phyloP scores from a whole-genome alignment of 2,888 invertebrate species.

The Lomographa bimaculata region DNA sequence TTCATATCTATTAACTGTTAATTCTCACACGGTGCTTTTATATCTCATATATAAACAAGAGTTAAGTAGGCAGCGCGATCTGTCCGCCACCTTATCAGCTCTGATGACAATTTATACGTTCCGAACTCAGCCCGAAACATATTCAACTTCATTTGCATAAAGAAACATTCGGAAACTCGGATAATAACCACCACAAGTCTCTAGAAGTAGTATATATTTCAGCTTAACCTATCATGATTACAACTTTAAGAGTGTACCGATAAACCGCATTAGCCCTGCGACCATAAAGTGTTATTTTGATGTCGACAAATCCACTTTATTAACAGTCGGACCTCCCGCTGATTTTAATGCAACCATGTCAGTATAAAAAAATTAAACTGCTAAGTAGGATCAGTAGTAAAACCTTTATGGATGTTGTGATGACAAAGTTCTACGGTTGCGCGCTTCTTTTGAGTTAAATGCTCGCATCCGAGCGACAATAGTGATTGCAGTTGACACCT shows the following conservation, averaged over 20 bases:
- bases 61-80: constrained; percentile 28
- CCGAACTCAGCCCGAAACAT: constrained; percentile 19
- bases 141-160: constrained; percentile 28
- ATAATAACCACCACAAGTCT: constrained; percentile 40
- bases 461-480: constrained; percentile 71
- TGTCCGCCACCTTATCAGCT: constrained; percentile 24
- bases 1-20: constrained; percentile 21
- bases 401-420: constrained; percentile 57
- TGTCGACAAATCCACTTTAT: constrained; percentile 81
- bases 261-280: constrained; percentile 69
- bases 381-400: constrained; percentile 46
- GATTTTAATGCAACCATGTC: constrained; percentile 65
- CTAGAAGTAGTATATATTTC: constrained; percentile 39
- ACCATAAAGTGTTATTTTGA: constrained; percentile 77
- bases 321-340: constrained; percentile 74
- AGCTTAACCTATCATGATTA: constrained; percentile 48
- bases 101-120: constrained; percentile 28
- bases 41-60: constrained; percentile 21
- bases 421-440: constrained; percentile 66
- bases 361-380: constrained; percentile 43
- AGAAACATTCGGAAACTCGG: constrained; percentile 29
- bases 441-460: constrained; percentile 77
- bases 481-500: constrained; percentile 76
- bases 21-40: constrained; percentile 19
- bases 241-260: constrained; percentile 55